Evolutionary conservation across 2,113 vertebrate genomes (phyloP).

Genomic region (Mastomys natalensis): DNA sequence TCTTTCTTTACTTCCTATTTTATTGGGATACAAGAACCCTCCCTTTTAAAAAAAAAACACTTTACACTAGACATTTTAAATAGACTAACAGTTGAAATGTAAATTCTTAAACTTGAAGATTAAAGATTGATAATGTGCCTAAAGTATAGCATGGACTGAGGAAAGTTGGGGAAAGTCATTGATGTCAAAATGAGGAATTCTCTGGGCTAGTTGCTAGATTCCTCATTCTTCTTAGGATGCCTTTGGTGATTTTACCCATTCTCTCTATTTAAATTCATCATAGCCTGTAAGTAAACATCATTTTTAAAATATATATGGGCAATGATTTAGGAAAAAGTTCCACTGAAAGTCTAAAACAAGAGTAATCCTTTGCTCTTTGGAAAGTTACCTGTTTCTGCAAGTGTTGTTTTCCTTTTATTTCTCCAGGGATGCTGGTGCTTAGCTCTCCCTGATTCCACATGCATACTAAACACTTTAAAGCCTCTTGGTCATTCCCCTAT

Average conservation of each 20-base stretch:
- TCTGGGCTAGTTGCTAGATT: conserved; percentile 25
- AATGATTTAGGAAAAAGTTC: not conserved
- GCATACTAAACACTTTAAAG: not conserved
- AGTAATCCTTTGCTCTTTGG: not conserved
- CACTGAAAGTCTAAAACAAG: conserved; percentile 14
- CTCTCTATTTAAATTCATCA: conserved; percentile 47
- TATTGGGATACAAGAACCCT: not conserved
- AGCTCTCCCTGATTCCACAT: not conserved
- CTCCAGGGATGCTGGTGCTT: not conserved
- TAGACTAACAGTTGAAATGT: not conserved
- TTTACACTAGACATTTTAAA: conserved; percentile 20
- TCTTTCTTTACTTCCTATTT: not conserved
- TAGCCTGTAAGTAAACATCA: not conserved
- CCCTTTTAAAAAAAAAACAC: not conserved
- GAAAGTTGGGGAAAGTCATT: conserved; percentile 1
- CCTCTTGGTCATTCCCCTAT: not conserved
- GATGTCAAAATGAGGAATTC: conserved; percentile 61
- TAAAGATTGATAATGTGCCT: not conserved
- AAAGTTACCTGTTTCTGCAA: conserved; percentile 13
- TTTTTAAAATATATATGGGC: conserved; percentile 24
- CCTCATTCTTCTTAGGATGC: conserved; percentile 2
- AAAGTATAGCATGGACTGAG: not conserved
- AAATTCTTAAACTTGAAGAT: not conserved
- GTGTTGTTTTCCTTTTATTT: not conserved
- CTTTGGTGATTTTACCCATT: conserved; percentile 38